These are phyloP conservation scores for Leucophenga maculata DNA, from an alignment of 2,888 invertebrate species.

Conservation along the genomic window DNA sequence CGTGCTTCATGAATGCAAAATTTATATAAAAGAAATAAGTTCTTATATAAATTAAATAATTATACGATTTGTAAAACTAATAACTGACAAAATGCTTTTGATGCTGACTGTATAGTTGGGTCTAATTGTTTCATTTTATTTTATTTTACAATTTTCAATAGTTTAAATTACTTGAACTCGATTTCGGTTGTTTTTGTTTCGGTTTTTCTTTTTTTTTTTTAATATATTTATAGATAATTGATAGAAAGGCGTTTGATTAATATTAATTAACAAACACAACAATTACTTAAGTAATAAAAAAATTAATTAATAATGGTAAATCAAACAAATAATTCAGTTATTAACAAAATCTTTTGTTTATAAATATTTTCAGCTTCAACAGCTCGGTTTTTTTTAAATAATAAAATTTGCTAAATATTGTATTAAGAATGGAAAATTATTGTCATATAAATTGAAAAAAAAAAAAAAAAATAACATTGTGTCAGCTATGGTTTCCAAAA, in stretches of 20 bases:
- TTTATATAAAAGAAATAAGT: constrained; percentile 42
- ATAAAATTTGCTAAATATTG: constrained; percentile 28
- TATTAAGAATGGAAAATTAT: constrained; percentile 16
- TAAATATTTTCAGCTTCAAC: constrained; percentile 34
- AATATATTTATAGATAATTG: constrained; percentile 45
- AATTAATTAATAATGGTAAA: constrained; percentile 41
- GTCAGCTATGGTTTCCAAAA: constrained; percentile 71
- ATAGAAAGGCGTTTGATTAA: constrained; percentile 44
- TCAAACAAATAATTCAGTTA: constrained; percentile 54
- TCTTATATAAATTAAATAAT: constrained; percentile 30
- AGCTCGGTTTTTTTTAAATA: constrained; percentile 37
- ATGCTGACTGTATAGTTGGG: constrained; percentile 67
- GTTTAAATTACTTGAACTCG: constrained; percentile 38
- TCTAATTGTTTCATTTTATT: constrained; percentile 35
- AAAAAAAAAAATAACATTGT: constrained; percentile 69
- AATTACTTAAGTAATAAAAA: constrained; percentile 58
- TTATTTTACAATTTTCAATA: constrained; percentile 37
- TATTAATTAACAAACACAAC: constrained; percentile 59
- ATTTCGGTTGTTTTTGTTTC: constrained; percentile 39
- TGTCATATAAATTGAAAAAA: constrained; percentile 37
- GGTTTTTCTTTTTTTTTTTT: constrained; percentile 36
- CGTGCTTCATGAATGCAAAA: constrained; percentile 63
- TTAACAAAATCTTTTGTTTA: constrained; percentile 51
- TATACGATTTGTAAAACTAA: constrained; percentile 50
- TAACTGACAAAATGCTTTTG: constrained; percentile 74